phyloP scores from a whole-genome alignment of 2,113 vertebrate genomes.

The Eublepharis macularius region DNA sequence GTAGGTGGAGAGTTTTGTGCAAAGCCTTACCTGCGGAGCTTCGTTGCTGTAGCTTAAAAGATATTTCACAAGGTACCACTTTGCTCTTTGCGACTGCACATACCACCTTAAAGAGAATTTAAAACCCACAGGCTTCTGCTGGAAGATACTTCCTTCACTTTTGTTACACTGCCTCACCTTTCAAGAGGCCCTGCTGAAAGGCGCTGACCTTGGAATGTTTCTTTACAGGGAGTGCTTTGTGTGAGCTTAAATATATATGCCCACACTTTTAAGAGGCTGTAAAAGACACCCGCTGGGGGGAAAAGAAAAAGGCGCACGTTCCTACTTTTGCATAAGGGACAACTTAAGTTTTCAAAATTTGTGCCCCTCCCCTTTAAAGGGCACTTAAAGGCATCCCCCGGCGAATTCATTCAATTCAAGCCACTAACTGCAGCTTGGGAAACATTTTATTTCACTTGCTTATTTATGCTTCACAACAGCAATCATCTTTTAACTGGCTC shows the following conservation, averaged over 20 bases:
- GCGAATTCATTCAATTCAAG: neutral
- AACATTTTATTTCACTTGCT: neutral
- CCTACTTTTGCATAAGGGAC: too few species aligned
- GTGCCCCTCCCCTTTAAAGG: neutral
- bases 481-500: neutral
- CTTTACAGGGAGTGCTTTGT: neutral
- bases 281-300: constrained; percentile 12
- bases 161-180: constrained; percentile 16
- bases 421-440: neutral
- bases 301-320: too few species aligned
- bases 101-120: neutral
- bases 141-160: neutral
- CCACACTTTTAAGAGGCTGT: constrained; percentile 27
- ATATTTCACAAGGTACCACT: neutral
- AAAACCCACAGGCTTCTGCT: too few species aligned
- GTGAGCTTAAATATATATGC: neutral
- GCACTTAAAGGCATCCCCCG: constrained; percentile 2
- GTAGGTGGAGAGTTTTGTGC: neutral
- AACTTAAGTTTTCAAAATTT: neutral
- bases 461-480: neutral
- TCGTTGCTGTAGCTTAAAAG: neutral
- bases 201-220: neutral
- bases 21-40: neutral
- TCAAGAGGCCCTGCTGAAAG: constrained; percentile 10
- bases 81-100: neutral